A percentile compares a stretch with the other conserved stretches of the same genome.
These are phyloP conservation scores for Gymnocephalus cernua DNA, from an alignment of 2,113 vertebrate genomes.

Conservation along the genomic window DNA sequence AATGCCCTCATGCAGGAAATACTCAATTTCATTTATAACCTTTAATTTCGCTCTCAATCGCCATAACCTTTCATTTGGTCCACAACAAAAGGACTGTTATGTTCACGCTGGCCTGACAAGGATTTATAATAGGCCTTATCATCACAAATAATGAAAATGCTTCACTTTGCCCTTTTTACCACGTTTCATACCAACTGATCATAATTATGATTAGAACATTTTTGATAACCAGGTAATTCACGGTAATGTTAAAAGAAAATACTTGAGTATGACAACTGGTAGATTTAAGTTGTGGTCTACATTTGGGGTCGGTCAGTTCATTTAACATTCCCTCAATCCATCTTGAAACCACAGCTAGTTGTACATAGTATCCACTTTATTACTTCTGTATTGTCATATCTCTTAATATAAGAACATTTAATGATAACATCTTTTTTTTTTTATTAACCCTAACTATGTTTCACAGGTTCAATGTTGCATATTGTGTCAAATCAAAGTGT, in stretches of 20 bases:
- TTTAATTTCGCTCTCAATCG: slow-evolving; percentile 69
- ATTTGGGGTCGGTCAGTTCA: not conserved
- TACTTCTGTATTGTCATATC: not conserved
- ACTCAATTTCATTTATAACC: slow-evolving; percentile 70
- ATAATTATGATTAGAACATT: slow-evolving; percentile 59
- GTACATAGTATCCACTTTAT: not conserved
- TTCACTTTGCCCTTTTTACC: slow-evolving; percentile 40
- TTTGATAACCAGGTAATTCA: slow-evolving; percentile 38
- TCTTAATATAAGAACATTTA: not conserved
- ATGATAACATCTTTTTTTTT: not conserved
- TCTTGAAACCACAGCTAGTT: not conserved
- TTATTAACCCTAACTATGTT: not conserved
- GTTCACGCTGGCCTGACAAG: slow-evolving; percentile 53
- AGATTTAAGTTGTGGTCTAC: slow-evolving; percentile 12
- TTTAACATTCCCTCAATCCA: not conserved
- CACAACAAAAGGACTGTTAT: slow-evolving; percentile 68
- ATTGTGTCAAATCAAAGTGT: not conserved
- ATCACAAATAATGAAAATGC: slow-evolving; percentile 61
- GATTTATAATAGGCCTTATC: slow-evolving; percentile 67
- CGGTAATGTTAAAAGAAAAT: not conserved
- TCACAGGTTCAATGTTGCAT: not conserved
- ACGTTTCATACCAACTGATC: slow-evolving; percentile 30
- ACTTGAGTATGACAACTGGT: not conserved
- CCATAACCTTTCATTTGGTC: slow-evolving; percentile 66
- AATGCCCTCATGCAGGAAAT: slow-evolving; percentile 66